Percentiles rank a stretch among this genome's conserved stretches.
Conservation (phyloP, 1,140 invertebrate species). For the Coptotermes formosanus region DNA sequence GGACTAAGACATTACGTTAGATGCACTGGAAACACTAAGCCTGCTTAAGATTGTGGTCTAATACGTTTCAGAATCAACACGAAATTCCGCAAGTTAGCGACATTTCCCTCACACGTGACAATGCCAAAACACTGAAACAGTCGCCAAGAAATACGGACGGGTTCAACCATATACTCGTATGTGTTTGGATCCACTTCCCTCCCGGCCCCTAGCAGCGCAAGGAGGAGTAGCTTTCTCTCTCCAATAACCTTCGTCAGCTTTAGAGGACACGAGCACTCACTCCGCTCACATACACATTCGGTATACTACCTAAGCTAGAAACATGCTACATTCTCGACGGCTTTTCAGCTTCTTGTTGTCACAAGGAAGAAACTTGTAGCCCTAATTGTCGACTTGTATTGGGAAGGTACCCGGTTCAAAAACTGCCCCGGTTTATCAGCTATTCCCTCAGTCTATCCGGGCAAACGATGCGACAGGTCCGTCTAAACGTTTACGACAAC, state of each 20-base stretch:
- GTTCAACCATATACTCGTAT: background rate
- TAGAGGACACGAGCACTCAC: background rate
- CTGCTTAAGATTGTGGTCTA: background rate
- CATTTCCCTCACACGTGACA: background rate
- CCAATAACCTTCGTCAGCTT: background rate
- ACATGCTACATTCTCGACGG: background rate
- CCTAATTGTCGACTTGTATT: too few relatives aligned
- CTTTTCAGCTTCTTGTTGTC: background rate
- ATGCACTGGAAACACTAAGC: background rate
- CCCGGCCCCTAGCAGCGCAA: background rate
- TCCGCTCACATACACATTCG: background rate
- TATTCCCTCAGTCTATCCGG: too few relatives aligned
- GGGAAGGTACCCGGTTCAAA: too few relatives aligned
- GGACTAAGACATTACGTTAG: background rate
- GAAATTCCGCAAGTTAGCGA: background rate
- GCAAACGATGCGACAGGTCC: too few relatives aligned
- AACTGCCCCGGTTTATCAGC: too few relatives aligned
- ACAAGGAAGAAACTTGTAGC: too few relatives aligned
- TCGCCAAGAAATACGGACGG: background rate
- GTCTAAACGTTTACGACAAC: too few relatives aligned
- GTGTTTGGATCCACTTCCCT: background rate
- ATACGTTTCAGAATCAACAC: background rate
- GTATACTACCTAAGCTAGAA: background rate
- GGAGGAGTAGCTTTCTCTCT: background rate
- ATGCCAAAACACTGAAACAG: slow-evolving; percentile 11